Evolutionary conservation across 1,140 invertebrate species (phyloP).

Genomic region (Camponotus vicinus): DNA sequence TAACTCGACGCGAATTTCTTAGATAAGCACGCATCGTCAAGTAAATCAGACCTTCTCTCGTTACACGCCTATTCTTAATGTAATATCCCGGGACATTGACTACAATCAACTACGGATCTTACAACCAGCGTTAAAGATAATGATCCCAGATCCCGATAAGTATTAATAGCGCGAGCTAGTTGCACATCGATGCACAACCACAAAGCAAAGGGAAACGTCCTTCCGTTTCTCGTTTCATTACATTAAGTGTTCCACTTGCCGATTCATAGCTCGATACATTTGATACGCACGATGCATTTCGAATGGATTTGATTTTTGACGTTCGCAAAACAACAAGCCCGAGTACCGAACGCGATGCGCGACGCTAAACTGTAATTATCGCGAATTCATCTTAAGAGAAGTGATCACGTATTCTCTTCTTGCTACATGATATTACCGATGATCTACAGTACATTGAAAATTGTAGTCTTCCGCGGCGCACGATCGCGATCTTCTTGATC

Average conservation of each 20-base stretch:
- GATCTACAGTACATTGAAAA: constrained; percentile 68
- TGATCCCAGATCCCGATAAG: constrained; percentile 55
- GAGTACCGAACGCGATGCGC: constrained; percentile 37
- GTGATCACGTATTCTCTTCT: constrained; percentile 60
- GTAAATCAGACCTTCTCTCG: constrained; percentile 71
- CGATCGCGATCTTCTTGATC: constrained; percentile 59
- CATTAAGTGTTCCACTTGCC: constrained; percentile 51
- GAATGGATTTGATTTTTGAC: constrained; percentile 52
- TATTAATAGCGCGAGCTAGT: constrained; percentile 60
- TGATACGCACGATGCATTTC: constrained; percentile 51
- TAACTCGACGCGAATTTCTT: constrained; percentile 70
- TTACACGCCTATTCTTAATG: constrained; percentile 64
- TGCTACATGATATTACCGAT: constrained; percentile 61
- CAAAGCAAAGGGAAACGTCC: constrained; percentile 30
- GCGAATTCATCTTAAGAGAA: constrained; percentile 61
- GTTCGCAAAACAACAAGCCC: constrained; percentile 50
- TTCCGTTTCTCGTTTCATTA: constrained; percentile 60
- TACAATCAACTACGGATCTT: constrained; percentile 69
- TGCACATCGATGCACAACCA: constrained; percentile 30
- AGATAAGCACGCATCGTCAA: constrained; percentile 70
- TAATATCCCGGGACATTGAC: constrained; percentile 64
- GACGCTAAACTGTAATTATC: constrained; percentile 60
- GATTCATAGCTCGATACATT: constrained; percentile 53
- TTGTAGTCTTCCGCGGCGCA: constrained; percentile 62
- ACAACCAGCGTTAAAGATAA: constrained; percentile 62